Conservation (phyloP, 2,888 invertebrate genomes). For the Sepiola atlantica region DNA sequence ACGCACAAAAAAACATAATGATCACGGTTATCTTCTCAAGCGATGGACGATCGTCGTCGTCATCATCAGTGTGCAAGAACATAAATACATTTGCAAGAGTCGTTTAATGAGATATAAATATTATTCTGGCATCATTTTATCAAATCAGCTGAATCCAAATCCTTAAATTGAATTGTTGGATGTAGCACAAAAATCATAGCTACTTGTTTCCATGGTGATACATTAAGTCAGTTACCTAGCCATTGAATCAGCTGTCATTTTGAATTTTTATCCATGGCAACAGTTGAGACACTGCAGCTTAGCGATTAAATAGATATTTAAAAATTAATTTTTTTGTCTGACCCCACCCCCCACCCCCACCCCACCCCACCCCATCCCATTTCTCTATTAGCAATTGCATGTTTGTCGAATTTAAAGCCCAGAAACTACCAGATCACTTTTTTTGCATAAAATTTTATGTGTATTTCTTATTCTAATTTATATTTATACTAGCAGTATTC, state of each 20-base stretch:
- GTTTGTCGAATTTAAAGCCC: not conserved
- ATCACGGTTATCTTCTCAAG: no score
- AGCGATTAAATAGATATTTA: not conserved
- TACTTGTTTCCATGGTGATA: not conserved
- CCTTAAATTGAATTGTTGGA: not conserved
- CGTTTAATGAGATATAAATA: no score
- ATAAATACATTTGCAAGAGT: no score
- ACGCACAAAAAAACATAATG: no score
- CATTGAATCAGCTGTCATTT: not conserved
- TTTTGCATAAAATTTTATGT: not conserved
- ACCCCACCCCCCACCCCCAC: no score
- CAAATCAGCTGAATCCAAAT: not conserved
- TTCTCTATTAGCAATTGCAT: not conserved
- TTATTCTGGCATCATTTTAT: not conserved
- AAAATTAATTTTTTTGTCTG: not conserved
- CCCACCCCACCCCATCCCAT: no score
- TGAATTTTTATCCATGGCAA: not conserved
- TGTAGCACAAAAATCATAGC: slow-evolving; percentile 12
- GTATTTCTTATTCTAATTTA: not conserved
- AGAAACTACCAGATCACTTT: not conserved
- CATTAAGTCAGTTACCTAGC: not conserved
- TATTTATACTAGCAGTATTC: no score
- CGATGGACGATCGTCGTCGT: no score
- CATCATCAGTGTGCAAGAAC: no score
- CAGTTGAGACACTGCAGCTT: not conserved